Conservation (phyloP, 2,888 invertebrate genomes). For the Phengaris alcon region DNA sequence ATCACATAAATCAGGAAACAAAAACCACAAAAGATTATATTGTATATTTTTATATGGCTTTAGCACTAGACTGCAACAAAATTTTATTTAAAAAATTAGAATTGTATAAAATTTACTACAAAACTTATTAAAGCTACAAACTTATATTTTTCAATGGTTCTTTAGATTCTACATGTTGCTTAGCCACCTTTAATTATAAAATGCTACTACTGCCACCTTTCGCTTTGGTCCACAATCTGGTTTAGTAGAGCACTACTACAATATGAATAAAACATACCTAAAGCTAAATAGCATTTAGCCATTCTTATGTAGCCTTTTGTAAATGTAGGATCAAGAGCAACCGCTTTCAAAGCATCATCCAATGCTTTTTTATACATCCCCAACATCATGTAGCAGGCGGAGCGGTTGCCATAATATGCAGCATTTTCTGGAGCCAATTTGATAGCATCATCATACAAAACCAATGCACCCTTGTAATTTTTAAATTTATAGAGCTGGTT, state of each 20-base stretch:
- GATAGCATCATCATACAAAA: constrained; percentile 92
- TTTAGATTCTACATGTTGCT: too few relatives aligned
- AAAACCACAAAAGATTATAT: background rate
- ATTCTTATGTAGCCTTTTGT: constrained; percentile 88
- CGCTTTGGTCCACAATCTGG: background rate
- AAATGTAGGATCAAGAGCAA: constrained; percentile 87
- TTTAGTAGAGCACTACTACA: background rate
- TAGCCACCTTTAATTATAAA: background rate
- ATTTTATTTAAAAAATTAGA: too few relatives aligned
- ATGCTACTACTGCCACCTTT: background rate
- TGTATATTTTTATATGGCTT: too few relatives aligned
- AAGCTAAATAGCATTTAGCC: constrained; percentile 90
- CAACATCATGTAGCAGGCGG: constrained; percentile 97
- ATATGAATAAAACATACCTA: constrained; percentile 61
- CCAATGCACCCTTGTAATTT: constrained; percentile 91
- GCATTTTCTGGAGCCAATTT: constrained; percentile 90
- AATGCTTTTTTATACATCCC: constrained; percentile 89
- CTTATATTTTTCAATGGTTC: too few relatives aligned
- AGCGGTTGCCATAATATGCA: constrained; percentile 93
- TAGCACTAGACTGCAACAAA: too few relatives aligned
- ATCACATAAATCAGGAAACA: background rate
- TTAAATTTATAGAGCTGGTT: constrained; percentile 93
- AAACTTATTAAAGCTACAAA: too few relatives aligned
- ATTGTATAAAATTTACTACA: too few relatives aligned
- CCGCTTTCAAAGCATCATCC: constrained; percentile 89